phyloP scores from a whole-genome alignment of 92 coral and sea anemone species.

The Chrysogorgia sp. region DNA sequence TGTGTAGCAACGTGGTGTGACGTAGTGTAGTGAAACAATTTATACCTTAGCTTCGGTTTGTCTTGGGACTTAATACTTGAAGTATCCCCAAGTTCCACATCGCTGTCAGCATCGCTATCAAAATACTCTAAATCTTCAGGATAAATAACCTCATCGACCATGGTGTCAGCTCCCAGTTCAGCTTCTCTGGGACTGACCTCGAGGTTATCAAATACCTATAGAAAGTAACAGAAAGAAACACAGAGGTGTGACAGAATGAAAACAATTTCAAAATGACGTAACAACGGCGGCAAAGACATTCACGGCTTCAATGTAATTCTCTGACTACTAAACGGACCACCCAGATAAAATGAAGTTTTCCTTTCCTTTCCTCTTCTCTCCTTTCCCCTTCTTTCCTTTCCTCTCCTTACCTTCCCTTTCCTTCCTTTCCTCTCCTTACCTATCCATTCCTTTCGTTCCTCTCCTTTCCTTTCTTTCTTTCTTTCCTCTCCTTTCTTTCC shows the following conservation, averaged over 20 bases:
- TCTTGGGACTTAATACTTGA: conserved; percentile 92
- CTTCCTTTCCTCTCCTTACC: no score
- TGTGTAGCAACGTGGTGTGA: background rate
- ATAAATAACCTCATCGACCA: conserved; percentile 79
- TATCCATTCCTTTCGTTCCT: no score
- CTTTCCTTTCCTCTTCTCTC: no score
- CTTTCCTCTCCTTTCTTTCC: no score
- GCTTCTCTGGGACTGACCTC: conserved; percentile 94
- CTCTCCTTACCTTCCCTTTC: no score
- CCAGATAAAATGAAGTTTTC: no score
- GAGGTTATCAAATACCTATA: conserved; percentile 72
- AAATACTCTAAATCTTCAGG: conserved; percentile 81
- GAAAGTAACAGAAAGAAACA: background rate
- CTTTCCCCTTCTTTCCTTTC: no score
- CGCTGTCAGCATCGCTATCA: conserved; percentile 84
- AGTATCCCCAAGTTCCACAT: conserved; percentile 78
- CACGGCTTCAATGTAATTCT: no score
- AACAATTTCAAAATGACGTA: no score
- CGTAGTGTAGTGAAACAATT: background rate
- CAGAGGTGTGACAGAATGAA: background rate
- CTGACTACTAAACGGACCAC: no score
- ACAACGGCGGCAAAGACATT: no score
- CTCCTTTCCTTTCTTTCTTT: no score
- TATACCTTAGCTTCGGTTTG: conserved; percentile 88
- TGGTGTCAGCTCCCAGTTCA: conserved; percentile 62